Evolutionary conservation across 2,888 invertebrate genomes (phyloP), one percentile per base, ranked within the genome.

Genomic region (Drosophila imparisetae): DNA sequence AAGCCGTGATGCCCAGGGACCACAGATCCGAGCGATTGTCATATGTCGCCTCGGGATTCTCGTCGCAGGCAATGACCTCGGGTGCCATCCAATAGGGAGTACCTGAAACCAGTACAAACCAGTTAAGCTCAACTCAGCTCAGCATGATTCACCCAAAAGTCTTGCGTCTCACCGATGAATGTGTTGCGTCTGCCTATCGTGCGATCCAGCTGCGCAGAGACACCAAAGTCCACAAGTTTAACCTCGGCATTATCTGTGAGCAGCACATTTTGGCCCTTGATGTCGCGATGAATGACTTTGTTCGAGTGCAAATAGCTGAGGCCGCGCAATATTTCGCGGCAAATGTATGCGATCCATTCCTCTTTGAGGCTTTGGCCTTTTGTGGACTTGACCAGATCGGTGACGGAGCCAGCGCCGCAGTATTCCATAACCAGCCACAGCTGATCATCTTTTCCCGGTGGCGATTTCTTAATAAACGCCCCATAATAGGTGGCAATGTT

Each of bases 401-500:
- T 99, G 70, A 99, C 98, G 66, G 99, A 99, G 94, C 96, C 99
- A 93, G 99, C 99, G 89, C 99, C 99, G 94, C 99, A 99, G 93
- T 99, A 99, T 94, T 99, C 99, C 99, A 99, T 99, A 72, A 99
- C 99, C 93, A 99, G 94, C 99, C 99, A 99, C 71, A 99, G 94
- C 93, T 99, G 99, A 94, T 99, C 99, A 94, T 99, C 99, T 94
- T 99, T 99, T 53, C 99, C 99, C 1, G 98, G 97, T 48, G 98
- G 98, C 90, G 98, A 98, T 94, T 99, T 99, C 94, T 99, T 99
- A 88, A 99, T 99, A 94, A 99, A 99, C 91, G 99, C 99, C 85
- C 99, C 99, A 94, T 99, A 99, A 94, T 99, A 99, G 72, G 99
- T 99, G 82, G 99, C 99, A 92, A 99, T 99, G 94, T 99, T 99